These are phyloP conservation scores for Herpetotheres cachinnans DNA, from an alignment of 2,113 vertebrate species.

Conservation along the genomic window DNA sequence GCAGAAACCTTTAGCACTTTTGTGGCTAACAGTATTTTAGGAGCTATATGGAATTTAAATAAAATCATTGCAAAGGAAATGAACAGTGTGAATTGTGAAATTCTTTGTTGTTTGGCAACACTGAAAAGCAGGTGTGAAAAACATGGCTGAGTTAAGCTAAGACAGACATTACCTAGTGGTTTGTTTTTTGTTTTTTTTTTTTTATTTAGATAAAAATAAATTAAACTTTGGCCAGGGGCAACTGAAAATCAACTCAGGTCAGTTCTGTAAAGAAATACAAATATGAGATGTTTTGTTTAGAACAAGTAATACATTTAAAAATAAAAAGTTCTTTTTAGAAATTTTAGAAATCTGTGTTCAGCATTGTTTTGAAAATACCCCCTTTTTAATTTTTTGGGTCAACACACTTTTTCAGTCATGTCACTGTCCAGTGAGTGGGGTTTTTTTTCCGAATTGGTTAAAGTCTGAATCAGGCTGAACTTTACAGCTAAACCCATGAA, in stretches of 20 bases:
- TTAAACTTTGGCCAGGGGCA: not conserved
- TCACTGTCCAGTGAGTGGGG: not conserved
- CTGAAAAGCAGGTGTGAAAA: not conserved
- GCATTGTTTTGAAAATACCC: not conserved
- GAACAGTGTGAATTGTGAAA: not conserved
- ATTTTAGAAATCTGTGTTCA: not conserved
- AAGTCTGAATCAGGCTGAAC: not conserved
- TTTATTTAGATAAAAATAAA: not conserved
- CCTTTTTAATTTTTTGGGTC: not conserved
- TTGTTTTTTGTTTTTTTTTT: not conserved
- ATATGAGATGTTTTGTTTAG: not conserved
- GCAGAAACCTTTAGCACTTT: not conserved
- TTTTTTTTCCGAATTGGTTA: not conserved
- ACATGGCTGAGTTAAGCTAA: not conserved
- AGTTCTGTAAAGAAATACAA: not conserved
- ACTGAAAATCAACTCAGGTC: not conserved
- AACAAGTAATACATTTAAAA: not conserved
- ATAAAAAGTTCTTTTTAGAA: not conserved
- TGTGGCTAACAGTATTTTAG: not conserved
- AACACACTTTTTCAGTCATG: not conserved
- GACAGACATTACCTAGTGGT: not conserved
- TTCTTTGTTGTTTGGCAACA: not conserved
- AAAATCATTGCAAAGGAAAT: not conserved
- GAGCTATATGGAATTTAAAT: not conserved
- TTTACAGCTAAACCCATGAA: not conserved